A percentile compares a stretch with the other conserved stretches of the same genome.
phyloP scores from a whole-genome alignment of 2,888 invertebrate species.

The Harpagoxenus sublaevis region DNA sequence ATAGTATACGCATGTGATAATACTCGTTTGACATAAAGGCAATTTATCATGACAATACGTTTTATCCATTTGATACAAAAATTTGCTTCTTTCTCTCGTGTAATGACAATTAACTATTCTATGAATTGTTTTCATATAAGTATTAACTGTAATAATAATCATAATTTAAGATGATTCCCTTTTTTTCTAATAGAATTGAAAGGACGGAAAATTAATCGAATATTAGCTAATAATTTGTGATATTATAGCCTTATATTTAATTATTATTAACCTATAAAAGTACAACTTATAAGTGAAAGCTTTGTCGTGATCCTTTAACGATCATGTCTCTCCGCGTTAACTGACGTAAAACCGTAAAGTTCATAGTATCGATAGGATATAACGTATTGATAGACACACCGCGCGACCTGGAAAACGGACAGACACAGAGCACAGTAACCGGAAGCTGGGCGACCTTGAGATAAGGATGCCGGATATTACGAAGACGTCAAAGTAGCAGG shows the following conservation, averaged over 20 bases:
- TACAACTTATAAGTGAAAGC: background rate
- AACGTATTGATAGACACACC: slow-evolving; percentile 21
- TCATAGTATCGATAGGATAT: slow-evolving; percentile 20
- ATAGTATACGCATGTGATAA: background rate
- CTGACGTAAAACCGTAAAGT: slow-evolving; percentile 34
- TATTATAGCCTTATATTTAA: background rate
- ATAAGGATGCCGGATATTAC: slow-evolving; percentile 68
- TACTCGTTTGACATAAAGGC: background rate
- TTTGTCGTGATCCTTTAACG: slow-evolving; percentile 24
- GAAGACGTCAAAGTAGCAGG: slow-evolving; percentile 42
- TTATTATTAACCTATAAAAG: background rate
- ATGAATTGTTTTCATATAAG: background rate
- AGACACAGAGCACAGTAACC: slow-evolving; percentile 29
- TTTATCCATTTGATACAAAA: background rate
- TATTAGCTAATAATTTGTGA: background rate
- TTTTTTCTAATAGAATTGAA: background rate
- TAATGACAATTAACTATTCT: background rate
- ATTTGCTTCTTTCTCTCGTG: background rate
- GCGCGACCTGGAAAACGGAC: slow-evolving; percentile 31
- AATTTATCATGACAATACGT: background rate
- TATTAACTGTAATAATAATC: background rate
- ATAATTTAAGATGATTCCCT: background rate
- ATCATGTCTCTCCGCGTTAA: background rate
- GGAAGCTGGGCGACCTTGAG: slow-evolving; percentile 56
- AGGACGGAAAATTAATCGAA: background rate